Conservation (phyloP, 1,140 invertebrate species). For the Armadillidium nasatum region DNA sequence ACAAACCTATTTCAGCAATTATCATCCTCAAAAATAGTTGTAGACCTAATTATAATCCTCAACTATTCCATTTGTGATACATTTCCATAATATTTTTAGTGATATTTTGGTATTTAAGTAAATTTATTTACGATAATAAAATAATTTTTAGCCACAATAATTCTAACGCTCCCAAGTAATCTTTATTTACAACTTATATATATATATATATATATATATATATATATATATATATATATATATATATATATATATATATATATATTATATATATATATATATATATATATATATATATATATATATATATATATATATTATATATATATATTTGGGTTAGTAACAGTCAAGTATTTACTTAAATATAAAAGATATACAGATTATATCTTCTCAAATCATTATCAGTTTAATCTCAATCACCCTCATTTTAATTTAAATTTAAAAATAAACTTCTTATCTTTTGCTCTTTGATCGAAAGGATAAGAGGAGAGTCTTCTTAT, state of each 20-base stretch:
- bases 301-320: constrained; percentile 10
- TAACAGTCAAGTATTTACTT: background rate
- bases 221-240: constrained; percentile 8
- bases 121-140: background rate
- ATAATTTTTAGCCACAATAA: background rate
- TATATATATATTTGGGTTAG: background rate
- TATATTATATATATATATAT: background rate
- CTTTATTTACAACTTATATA: background rate
- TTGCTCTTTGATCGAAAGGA: background rate
- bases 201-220: constrained; percentile 7
- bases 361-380: too few species aligned
- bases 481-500: background rate
- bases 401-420: too few species aligned
- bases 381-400: too few species aligned
- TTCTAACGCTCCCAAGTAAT: background rate
- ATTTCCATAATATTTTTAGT: too few species aligned
- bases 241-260: constrained; percentile 11
- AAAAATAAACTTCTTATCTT: background rate
- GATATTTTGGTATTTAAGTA: background rate
- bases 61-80: too few species aligned
- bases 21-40: too few species aligned
- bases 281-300: background rate
- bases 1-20: too few species aligned
- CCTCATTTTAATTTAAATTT: background rate
- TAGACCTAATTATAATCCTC: too few species aligned